Conservation (phyloP, 2,113 vertebrate species). For the Pandion haliaetus region DNA sequence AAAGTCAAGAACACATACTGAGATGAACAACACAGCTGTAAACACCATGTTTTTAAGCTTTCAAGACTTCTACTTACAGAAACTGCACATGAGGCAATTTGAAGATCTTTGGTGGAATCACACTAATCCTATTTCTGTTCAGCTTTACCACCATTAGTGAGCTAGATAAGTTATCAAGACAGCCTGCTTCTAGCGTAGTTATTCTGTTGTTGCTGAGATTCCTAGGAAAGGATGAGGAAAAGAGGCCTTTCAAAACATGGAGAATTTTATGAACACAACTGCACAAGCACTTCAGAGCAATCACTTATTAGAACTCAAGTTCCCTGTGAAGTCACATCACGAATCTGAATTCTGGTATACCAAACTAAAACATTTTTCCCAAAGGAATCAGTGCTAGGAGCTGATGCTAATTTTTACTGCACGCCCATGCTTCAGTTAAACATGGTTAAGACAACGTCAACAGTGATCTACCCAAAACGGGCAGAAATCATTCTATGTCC, state of each 20-base stretch:
- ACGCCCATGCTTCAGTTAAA: neutral
- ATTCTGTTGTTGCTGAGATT: constrained; percentile 98
- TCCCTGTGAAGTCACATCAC: neutral
- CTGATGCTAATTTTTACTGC: neutral
- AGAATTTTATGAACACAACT: neutral
- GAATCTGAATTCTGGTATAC: neutral
- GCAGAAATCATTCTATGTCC: neutral
- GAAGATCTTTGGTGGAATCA: constrained; percentile 91
- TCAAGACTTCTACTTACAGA: constrained; percentile 82
- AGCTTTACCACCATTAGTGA: constrained; percentile 91
- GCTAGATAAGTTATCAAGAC: constrained; percentile 93
- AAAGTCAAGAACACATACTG: neutral
- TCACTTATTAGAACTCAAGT: neutral
- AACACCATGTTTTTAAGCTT: neutral
- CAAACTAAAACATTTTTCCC: neutral
- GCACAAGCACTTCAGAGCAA: neutral
- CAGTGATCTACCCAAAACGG: neutral
- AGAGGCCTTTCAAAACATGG: neutral
- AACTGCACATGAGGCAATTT: constrained; percentile 89
- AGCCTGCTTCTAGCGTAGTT: constrained; percentile 88
- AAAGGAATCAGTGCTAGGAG: neutral
- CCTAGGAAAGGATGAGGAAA: constrained; percentile 66
- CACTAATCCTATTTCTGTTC: constrained; percentile 89
- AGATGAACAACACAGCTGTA: neutral
- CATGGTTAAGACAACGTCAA: neutral